Percentiles rank a stretch among this genome's conserved stretches.
phyloP scores from a whole-genome alignment of 2,888 invertebrate genomes.

The Scelioninae gen. 2 region DNA sequence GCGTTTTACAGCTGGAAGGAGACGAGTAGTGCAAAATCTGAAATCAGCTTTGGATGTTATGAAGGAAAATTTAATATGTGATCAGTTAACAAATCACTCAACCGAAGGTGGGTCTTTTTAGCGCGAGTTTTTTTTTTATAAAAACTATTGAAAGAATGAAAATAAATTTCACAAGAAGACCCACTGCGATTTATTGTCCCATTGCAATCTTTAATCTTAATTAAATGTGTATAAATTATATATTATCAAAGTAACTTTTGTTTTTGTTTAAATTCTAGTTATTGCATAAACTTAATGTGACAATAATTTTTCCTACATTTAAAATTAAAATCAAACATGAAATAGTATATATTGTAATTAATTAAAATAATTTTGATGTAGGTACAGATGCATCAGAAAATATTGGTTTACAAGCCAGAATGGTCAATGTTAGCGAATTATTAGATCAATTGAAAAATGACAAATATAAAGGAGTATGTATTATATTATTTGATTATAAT shows the following conservation, averaged over 20 bases:
- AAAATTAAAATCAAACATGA: too few species aligned
- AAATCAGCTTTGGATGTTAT: conserved; percentile 65
- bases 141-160: neutral
- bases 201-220: conserved; percentile 6
- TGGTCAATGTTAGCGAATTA: conserved; percentile 72
- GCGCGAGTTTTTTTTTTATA: conserved; percentile 19
- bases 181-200: neutral
- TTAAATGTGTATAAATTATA: too few species aligned
- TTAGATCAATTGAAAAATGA: conserved; percentile 73
- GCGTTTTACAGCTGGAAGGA: conserved; percentile 71
- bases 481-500: conserved; percentile 41
- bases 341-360: too few species aligned
- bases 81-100: conserved; percentile 61
- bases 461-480: conserved; percentile 69
- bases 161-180: conserved; percentile 1
- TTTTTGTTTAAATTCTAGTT: too few species aligned
- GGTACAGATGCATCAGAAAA: conserved; percentile 77
- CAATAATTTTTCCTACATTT: too few species aligned
- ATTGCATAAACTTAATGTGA: too few species aligned
- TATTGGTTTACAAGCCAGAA: conserved; percentile 77
- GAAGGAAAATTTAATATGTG: conserved; percentile 67
- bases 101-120: conserved; percentile 69
- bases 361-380: too few species aligned
- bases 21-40: conserved; percentile 68
- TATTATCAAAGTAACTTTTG: too few species aligned